Base-by-base conservation (phyloP, 2,113 vertebrate species). In the Periophthalmus modestus region DNA sequence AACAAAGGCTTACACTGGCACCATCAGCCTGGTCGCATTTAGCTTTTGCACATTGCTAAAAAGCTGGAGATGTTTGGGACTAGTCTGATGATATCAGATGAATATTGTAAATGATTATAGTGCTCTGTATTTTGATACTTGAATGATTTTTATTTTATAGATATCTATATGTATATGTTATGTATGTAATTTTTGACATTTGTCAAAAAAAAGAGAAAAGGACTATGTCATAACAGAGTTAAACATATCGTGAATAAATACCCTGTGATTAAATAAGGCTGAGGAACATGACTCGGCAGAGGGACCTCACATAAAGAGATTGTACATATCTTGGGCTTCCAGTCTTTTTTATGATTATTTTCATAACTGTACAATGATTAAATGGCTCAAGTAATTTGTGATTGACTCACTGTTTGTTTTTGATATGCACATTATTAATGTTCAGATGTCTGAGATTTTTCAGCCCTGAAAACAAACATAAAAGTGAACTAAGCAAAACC, bases 121-220 rank as follows among this genome's bases (percentile, higher is more conserved):
- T 87, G 74, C 92, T 96, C 94, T 95, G 94, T 96, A 95, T 98
- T 98, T 98, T 97, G 95, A 98, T 98, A 98, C 96, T 98, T 98
- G 96, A 98, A 97, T 95, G 92, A 95, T 91, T 90, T 95, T 93
- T 93, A 91, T 94, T 95, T 94, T 97, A 94, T 95, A 93, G 95
- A 88, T 88, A 81, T 95, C 91, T 95, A 89, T 95, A 89, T 93
- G 91, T 94, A 57, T 93, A 85, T 92, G 67, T 91, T 28, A 75
- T 85, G 87, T 89, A 70, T 89, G 88, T 93, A 93, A 93, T 85
- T 90, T 91, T 89, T 92, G 83, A 89, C 87, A 23, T 89, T 88
- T 84, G 90, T 93, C 90, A 83, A 88, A 87, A 28, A n/a, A 87
- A 62, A 88, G 76, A 88, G 81, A 88, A 91, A 90, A 91, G 82